Conservation (phyloP, 1,140 invertebrate genomes). For the Scaptomyza graminum region DNA sequence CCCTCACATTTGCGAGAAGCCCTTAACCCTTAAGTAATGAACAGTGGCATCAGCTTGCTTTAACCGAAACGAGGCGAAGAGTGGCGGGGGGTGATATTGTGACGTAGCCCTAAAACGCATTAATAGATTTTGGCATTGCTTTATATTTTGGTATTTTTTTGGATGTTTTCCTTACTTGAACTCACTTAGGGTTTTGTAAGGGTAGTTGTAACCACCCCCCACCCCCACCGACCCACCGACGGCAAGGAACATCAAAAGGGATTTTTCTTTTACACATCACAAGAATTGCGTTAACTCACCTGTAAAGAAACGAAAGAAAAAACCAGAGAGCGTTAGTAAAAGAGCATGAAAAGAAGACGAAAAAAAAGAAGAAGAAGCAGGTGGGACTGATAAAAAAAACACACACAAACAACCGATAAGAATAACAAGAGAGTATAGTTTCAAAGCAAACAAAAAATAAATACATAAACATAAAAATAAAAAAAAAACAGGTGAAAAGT, state of each 20-base stretch:
- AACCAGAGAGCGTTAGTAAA: conserved; percentile 48
- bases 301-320: conserved; percentile 49
- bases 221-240: too few species aligned
- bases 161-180: conserved; percentile 32
- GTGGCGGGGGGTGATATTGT: not conserved
- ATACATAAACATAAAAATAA: not conserved
- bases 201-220: not conserved
- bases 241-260: conserved; percentile 56
- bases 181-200: conserved; percentile 18
- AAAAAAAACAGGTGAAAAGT: conserved; percentile 35
- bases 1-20: too few species aligned
- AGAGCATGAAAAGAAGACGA: not conserved
- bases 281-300: conserved; percentile 77
- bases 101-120: conserved; percentile 36
- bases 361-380: not conserved
- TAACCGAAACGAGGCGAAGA: too few species aligned
- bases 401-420: conserved; percentile 14
- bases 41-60: conserved; percentile 25
- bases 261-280: conserved; percentile 68
- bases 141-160: too few species aligned
- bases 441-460: conserved; percentile 7
- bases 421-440: conserved; percentile 33
- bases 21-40: conserved; percentile 18
- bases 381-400: not conserved
- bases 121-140: conserved; percentile 52